Base-by-base conservation (phyloP, 2,888 invertebrate genomes). In the Andrena camellia region DNA sequence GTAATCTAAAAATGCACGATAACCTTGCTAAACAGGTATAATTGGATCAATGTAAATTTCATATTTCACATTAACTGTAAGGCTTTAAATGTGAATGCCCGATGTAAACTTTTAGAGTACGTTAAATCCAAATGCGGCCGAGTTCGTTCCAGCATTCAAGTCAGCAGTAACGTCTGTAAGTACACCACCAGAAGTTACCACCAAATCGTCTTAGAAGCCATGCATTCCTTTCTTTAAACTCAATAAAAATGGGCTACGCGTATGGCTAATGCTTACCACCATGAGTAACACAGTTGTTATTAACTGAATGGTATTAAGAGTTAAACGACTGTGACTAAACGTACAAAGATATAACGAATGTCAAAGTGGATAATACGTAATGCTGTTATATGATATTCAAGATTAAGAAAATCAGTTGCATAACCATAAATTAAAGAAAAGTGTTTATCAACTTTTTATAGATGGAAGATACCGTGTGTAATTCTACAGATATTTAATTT, bases 41-140 rank as follows among this genome's bases (percentile, higher is more conserved):
- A 4, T 20, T 50, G 0, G 10, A 26, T 29, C 20, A 66, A 20
- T 33, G 1, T 54, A 7, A 0, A 8, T 20, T 13, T 50, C n/a
- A n/a, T 26, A 60, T 70, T 2, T 13, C 60, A n/a, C 4, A 4
- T 6, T n/a, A 13, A 31, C 5, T 33, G 13, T 52, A 35, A 42
- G 42, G 52, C 17, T 23, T 0, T 60, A 0, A 50, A 59, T 63
- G 2, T 68, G 1, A 54, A 23, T 5, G 7, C 8, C 0, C 6
- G 33, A 64, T 76, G 23, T 78, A 72, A 88, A 92, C 88, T 95
- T 96, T 2, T 95, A 97, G 93, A 97, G 97, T 71, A 97, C 96
- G 57, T 94, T 98, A 79, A 98, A 98, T 95, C 98, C 98, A 0
- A 95, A 98, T 88, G 98, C 98, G 0, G 97, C 97, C 0, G 98